Percentiles rank a stretch among this genome's conserved stretches.
Conservation (phyloP, 2,797 vertebrate species). For the Coracias cyanogaster region DNA sequence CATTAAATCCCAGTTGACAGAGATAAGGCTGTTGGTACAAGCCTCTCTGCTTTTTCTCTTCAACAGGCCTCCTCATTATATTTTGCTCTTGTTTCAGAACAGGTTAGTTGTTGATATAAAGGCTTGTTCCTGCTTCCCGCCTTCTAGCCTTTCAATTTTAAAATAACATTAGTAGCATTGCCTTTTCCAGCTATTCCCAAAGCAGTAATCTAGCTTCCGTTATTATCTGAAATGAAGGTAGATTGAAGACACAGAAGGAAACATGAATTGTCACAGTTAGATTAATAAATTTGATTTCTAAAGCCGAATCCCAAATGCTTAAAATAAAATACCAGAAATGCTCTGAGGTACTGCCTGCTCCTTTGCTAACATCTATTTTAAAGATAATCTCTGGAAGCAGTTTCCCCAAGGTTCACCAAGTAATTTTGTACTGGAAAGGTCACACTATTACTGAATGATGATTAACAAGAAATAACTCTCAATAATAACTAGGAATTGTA, state of each 20-base stretch:
- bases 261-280: not conserved
- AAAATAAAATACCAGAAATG: not conserved
- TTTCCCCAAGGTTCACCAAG: not conserved
- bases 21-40: not conserved
- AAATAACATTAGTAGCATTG: not conserved
- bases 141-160: not conserved
- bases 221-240: not conserved
- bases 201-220: not conserved
- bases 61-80: not conserved
- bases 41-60: not conserved
- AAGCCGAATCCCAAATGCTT: not conserved
- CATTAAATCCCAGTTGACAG: not conserved
- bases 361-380: conserved; percentile 16
- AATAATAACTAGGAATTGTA: not conserved
- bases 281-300: conserved; percentile 22
- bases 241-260: not conserved
- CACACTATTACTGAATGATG: not conserved
- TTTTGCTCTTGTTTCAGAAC: not conserved
- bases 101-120: not conserved
- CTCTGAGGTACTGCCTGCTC: not conserved
- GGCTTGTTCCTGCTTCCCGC: not conserved
- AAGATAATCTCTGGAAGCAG: not conserved
- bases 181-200: not conserved
- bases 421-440: not conserved
- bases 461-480: not conserved